phyloP scores from a whole-genome alignment of 2,113 vertebrate genomes.

The Hippopotamus amphibius region DNA sequence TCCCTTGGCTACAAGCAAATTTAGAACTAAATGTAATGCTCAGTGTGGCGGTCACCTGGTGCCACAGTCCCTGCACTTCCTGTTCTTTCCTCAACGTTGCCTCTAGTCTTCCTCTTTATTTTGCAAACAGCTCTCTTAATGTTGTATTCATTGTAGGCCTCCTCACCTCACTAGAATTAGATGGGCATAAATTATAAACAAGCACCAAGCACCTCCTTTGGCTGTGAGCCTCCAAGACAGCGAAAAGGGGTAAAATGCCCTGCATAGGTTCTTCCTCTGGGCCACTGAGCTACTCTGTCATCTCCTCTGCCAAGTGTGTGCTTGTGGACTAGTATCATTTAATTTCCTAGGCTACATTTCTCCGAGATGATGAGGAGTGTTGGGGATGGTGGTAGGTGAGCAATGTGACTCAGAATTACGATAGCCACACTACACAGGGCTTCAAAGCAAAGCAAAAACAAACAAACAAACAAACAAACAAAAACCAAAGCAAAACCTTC shows the following conservation, averaged over 20 bases:
- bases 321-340: background rate
- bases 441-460: background rate
- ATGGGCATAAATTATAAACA: background rate
- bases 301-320: background rate
- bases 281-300: background rate
- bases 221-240: background rate
- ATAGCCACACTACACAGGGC: too few species aligned
- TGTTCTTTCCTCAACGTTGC: background rate
- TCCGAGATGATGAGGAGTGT: background rate
- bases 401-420: too few species aligned
- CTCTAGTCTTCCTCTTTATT: background rate
- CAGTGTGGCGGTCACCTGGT: background rate
- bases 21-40: background rate
- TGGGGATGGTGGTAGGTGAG: background rate
- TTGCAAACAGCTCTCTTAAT: background rate
- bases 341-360: background rate
- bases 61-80: background rate
- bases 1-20: background rate
- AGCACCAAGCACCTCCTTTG: background rate
- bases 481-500: background rate
- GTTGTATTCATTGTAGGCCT: background rate
- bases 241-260: background rate
- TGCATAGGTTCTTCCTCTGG: too few species aligned
- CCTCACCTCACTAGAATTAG: background rate
- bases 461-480: too few species aligned